Conservation (phyloP, 2,888 invertebrate species). For the Anodontia alba region DNA sequence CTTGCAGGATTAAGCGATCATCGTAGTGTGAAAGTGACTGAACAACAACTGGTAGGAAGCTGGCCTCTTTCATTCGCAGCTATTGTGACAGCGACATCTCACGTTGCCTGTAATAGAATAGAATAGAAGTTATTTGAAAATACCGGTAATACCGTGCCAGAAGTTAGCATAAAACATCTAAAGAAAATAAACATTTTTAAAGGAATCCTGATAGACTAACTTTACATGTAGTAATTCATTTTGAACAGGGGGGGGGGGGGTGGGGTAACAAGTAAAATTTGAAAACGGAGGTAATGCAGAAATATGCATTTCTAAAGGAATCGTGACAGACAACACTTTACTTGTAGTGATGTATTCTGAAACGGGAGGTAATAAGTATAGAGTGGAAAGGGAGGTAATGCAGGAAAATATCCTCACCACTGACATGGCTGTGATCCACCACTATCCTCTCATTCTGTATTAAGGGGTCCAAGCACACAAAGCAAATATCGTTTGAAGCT, state of each 20-base stretch:
- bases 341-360: too few relatives aligned
- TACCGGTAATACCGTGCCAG: neutral
- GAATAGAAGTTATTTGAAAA: neutral
- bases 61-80: too few relatives aligned
- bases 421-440: slow-evolving; percentile 18
- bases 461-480: slow-evolving; percentile 10
- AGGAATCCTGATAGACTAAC: neutral
- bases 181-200: neutral
- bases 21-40: slow-evolving; percentile 11
- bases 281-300: too few relatives aligned
- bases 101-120: slow-evolving; percentile 1
- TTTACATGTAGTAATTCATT: neutral
- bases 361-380: too few relatives aligned
- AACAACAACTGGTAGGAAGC: neutral
- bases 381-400: too few relatives aligned
- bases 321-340: too few relatives aligned
- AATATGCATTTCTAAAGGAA: too few relatives aligned
- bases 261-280: too few relatives aligned
- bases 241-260: too few relatives aligned
- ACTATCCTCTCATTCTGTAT: neutral
- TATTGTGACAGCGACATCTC: neutral
- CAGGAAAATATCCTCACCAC: too few relatives aligned
- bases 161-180: too few relatives aligned
- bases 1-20: slow-evolving; percentile 5
- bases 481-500: too few relatives aligned